A percentile compares a stretch with the other conserved stretches of the same genome.
phyloP scores from a whole-genome alignment of 2,888 invertebrate species.

The Chaitophorus viminalis region DNA sequence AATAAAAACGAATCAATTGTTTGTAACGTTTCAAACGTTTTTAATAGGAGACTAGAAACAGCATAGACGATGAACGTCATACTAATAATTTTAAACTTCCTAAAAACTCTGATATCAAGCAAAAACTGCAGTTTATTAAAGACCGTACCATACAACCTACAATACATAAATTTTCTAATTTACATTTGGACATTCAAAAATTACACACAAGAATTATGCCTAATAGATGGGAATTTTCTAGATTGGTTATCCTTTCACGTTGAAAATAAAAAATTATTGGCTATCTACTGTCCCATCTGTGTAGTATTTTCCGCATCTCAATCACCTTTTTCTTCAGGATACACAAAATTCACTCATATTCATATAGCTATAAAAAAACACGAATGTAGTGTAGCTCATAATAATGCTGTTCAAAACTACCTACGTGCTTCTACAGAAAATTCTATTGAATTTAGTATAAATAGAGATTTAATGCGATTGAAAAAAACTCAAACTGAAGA shows the following conservation, averaged over 20 bases:
- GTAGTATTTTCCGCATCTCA: background rate
- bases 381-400: background rate
- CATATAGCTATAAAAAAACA: constrained; percentile 17
- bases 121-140: constrained; percentile 10
- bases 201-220: constrained; percentile 7
- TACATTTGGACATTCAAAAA: background rate
- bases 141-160: background rate
- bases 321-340: background rate
- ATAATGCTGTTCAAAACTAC: constrained; percentile 8
- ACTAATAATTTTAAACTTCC: constrained; percentile 11
- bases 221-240: background rate
- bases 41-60: too few species aligned
- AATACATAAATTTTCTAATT: background rate
- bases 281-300: constrained; percentile 5
- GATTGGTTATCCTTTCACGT: constrained; percentile 3
- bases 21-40: too few species aligned
- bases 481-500: constrained; percentile 10
- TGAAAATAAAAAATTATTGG: constrained; percentile 2
- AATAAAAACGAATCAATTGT: too few species aligned
- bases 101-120: background rate
- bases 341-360: constrained; percentile 8
- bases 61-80: too few species aligned
- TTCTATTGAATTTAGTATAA: constrained; percentile 7
- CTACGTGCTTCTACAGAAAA: background rate
- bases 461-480: background rate